These are phyloP conservation scores for Clarias batrachus DNA, from an alignment of 2,113 vertebrate genomes.

Conservation along the genomic window DNA sequence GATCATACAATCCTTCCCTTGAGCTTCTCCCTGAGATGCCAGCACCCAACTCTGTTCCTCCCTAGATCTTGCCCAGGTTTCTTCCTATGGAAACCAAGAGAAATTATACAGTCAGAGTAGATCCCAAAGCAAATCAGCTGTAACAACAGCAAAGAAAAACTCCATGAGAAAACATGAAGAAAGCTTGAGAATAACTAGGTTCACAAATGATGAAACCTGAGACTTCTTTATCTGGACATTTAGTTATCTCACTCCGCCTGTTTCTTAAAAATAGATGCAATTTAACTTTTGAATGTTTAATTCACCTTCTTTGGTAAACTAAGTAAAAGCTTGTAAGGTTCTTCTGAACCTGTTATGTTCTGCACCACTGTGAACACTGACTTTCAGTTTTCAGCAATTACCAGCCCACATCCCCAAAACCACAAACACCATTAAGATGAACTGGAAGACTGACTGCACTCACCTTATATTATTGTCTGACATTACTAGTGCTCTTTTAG, in stretches of 20 bases:
- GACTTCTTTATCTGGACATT: no score
- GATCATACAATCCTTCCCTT: slow-evolving; percentile 67
- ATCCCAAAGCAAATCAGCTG: neutral
- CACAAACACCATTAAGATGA: neutral
- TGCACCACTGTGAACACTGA: neutral
- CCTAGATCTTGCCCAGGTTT: slow-evolving; percentile 59
- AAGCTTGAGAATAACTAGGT: neutral
- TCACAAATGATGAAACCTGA: no score
- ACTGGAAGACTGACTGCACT: neutral
- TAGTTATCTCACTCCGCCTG: neutral
- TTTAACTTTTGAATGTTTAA: neutral
- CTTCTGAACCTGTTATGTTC: neutral
- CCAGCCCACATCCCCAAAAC: neutral
- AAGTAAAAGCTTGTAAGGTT: neutral
- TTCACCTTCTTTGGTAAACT: neutral
- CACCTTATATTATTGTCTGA: neutral
- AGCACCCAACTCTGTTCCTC: slow-evolving; percentile 60
- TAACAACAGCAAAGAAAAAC: neutral
- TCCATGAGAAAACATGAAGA: neutral
- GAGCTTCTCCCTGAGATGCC: slow-evolving; percentile 61
- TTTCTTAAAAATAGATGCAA: neutral
- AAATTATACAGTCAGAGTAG: neutral
- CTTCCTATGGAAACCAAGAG: slow-evolving; percentile 61
- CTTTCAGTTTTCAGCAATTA: neutral
- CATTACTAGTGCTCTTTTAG: neutral